Percentiles rank a stretch among this genome's conserved stretches.
These are phyloP conservation scores for Cremastinae sp. DNA, from an alignment of 2,888 invertebrate species.

Conservation along the genomic window DNA sequence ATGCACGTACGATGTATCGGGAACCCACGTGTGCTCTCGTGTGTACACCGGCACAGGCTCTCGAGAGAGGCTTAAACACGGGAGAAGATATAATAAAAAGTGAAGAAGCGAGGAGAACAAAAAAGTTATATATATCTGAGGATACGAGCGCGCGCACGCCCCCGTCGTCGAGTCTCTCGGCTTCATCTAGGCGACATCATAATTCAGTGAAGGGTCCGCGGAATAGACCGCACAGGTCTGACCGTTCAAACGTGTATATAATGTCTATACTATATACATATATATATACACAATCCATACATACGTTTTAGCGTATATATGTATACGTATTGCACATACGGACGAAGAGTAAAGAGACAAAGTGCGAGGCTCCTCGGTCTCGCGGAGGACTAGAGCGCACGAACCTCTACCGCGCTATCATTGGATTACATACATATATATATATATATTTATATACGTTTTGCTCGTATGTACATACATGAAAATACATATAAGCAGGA, in stretches of 20 bases:
- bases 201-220: constrained; percentile 56
- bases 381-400: constrained; percentile 45
- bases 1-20: not conserved
- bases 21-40: constrained; percentile 10
- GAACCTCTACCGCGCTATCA: constrained; percentile 38
- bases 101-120: constrained; percentile 24
- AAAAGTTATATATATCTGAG: constrained; percentile 5
- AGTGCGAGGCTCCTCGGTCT: constrained; percentile 43
- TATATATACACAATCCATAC: not conserved
- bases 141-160: constrained; percentile 42
- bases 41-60: constrained; percentile 20
- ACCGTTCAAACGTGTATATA: constrained; percentile 5
- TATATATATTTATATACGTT: constrained; percentile 8
- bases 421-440: constrained; percentile 23
- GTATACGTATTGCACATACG: too few relatives aligned
- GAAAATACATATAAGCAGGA: constrained; percentile 57
- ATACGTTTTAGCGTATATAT: not conserved
- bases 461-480: constrained; percentile 30
- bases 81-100: constrained; percentile 1
- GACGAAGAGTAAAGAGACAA: constrained; percentile 39
- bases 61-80: constrained; percentile 28
- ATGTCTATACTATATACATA: constrained; percentile 26
- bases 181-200: constrained; percentile 60
- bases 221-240: constrained; percentile 31
- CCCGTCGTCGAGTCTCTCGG: constrained; percentile 46